Percentiles rank a stretch among this genome's conserved stretches.
These are phyloP conservation scores for Lumbricus terrestris DNA, from an alignment of 2,888 invertebrate species.

Conservation along the genomic window DNA sequence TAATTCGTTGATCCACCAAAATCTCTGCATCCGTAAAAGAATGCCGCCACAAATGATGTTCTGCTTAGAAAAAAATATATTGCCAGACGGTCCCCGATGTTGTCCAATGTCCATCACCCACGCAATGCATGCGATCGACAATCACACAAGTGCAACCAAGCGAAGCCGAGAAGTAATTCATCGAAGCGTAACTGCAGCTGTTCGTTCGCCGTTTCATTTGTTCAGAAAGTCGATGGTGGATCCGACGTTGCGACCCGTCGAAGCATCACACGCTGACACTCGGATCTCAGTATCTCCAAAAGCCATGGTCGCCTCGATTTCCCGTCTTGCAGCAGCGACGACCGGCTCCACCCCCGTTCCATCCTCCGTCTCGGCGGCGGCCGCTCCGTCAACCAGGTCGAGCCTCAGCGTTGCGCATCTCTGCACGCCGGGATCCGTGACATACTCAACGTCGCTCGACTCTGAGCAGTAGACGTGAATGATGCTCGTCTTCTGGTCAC, in stretches of 20 bases:
- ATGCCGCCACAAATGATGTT: neutral
- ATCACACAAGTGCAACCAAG: neutral
- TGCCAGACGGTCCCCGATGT: neutral
- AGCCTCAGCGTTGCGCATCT: constrained; percentile 63
- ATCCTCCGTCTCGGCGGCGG: constrained; percentile 34
- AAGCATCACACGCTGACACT: constrained; percentile 63
- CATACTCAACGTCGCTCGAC: constrained; percentile 59
- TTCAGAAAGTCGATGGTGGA: constrained; percentile 62
- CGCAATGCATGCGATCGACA: neutral
- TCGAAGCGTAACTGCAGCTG: neutral
- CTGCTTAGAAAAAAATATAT: neutral
- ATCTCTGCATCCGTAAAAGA: neutral
- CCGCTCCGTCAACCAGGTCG: constrained; percentile 56
- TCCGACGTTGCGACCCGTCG: constrained; percentile 60
- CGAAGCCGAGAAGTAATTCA: neutral
- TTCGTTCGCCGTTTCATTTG: constrained; percentile 43
- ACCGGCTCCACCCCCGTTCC: neutral
- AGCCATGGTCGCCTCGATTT: constrained; percentile 63
- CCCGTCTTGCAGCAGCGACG: constrained; percentile 51
- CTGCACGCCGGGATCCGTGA: constrained; percentile 63
- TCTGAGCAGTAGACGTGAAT: constrained; percentile 64
- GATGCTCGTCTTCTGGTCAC: constrained; percentile 61
- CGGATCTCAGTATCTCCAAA: constrained; percentile 66
- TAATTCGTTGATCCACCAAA: neutral
- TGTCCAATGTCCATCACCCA: neutral